A percentile compares a stretch with the other conserved stretches of the same genome.
phyloP scores from a whole-genome alignment of 2,113 vertebrate genomes.

The Phrynocephalus versicolor region DNA sequence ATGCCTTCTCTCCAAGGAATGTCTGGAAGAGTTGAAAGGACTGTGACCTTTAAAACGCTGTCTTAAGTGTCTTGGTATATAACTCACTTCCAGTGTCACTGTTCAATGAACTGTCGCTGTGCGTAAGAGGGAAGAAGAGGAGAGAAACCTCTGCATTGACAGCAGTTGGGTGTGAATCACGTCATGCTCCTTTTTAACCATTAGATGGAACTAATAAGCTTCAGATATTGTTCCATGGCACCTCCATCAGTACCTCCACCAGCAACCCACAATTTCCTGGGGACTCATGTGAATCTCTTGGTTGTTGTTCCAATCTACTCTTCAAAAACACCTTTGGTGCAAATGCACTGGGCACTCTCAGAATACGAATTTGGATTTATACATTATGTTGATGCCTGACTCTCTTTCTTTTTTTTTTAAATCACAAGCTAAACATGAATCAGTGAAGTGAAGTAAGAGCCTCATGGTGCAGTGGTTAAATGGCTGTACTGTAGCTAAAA shows the following conservation, averaged over 20 bases:
- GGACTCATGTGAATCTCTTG: constrained; percentile 12
- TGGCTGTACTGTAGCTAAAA: too few species aligned
- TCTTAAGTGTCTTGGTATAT: not conserved
- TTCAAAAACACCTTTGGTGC: too few species aligned
- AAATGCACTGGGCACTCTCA: too few species aligned
- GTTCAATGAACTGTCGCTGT: constrained; percentile 12
- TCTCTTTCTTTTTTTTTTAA: too few species aligned
- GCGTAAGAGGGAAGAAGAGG: not conserved
- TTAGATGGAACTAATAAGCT: constrained; percentile 73
- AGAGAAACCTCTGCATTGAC: not conserved
- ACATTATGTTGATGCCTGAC: too few species aligned
- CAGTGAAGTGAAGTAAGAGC: too few species aligned
- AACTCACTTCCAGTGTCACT: constrained; percentile 11
- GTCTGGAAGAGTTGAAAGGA: constrained; percentile 34
- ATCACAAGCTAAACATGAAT: too few species aligned
- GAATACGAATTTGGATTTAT: too few species aligned
- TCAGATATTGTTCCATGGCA: constrained; percentile 38
- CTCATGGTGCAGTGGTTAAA: too few species aligned
- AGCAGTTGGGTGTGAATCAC: not conserved
- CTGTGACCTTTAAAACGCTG: constrained; percentile 25
- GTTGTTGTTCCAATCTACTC: too few species aligned
- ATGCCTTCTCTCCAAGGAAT: not conserved
- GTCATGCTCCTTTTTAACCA: constrained; percentile 45
- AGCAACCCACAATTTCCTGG: too few species aligned
- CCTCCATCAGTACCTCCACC: too few species aligned